A percentile compares a stretch with the other conserved stretches of the same genome.
These are phyloP conservation scores for Leptothorax acervorum DNA, from an alignment of 2,888 invertebrate genomes.

Conservation along the genomic window DNA sequence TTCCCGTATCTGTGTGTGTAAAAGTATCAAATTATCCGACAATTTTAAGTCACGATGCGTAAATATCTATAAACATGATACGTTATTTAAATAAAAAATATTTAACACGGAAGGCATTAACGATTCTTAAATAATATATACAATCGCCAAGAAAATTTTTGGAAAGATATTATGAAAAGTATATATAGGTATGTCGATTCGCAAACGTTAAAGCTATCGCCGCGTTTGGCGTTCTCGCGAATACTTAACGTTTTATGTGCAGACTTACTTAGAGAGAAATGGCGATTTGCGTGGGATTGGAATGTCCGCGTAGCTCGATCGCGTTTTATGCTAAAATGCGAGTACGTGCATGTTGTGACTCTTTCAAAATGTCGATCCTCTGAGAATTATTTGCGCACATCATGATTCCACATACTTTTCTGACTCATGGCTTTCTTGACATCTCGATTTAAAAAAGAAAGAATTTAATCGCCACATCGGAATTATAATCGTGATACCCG, in stretches of 20 bases:
- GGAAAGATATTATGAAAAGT: not conserved
- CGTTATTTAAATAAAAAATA: too few species aligned
- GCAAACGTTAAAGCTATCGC: conserved; percentile 62
- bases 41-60: too few species aligned
- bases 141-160: not conserved
- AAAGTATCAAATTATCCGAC: too few species aligned
- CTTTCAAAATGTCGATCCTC: conserved; percentile 47
- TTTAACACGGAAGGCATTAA: too few species aligned
- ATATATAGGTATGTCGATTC: not conserved
- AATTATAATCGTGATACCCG: not conserved
- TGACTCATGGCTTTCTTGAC: not conserved
- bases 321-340: conserved; percentile 73
- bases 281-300: conserved; percentile 80
- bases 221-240: conserved; percentile 57
- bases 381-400: conserved; percentile 14
- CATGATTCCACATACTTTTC: not conserved
- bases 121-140: too few species aligned
- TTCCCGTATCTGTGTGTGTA: too few species aligned
- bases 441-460: not conserved
- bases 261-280: conserved; percentile 70
- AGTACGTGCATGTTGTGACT: conserved; percentile 44
- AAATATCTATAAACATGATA: too few species aligned
- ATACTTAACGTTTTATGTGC: conserved; percentile 70
- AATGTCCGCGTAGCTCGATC: conserved; percentile 79
- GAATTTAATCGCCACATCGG: not conserved